Conservation (phyloP, 2,888 invertebrate species). For the Germaria angustata region DNA sequence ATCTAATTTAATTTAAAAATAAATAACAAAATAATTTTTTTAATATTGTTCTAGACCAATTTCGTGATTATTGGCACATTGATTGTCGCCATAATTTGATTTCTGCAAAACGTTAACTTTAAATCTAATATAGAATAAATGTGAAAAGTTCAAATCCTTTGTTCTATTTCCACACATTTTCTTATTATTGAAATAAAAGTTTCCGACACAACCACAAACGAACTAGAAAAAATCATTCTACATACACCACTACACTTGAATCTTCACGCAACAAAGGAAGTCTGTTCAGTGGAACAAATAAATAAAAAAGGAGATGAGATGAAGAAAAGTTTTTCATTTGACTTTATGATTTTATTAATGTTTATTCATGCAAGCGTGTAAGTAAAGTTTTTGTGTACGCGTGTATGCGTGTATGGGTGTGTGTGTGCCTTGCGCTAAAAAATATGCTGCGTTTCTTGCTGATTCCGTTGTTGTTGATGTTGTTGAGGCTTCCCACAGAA, state of each 20-base stretch:
- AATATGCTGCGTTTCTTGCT: not conserved
- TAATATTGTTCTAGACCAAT: too few species aligned
- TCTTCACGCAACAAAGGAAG: not conserved
- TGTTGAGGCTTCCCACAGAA: not conserved
- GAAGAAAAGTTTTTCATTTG: constrained; percentile 27
- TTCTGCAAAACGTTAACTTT: not conserved
- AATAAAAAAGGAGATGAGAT: not conserved
- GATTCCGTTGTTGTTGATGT: not conserved
- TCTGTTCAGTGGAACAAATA: not conserved
- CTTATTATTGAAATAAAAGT: not conserved
- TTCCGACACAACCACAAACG: constrained; percentile 1
- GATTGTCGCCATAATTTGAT: not conserved
- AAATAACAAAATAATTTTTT: too few species aligned
- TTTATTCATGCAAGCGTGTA: constrained; percentile 27
- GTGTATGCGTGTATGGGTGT: not conserved
- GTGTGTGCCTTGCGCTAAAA: not conserved
- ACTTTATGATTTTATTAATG: constrained; percentile 45
- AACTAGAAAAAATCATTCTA: not conserved
- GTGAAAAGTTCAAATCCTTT: not conserved
- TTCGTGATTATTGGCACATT: too few species aligned
- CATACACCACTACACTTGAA: not conserved
- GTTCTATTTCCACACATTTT: not conserved
- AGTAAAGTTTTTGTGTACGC: not conserved
- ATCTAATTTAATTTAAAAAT: too few species aligned
- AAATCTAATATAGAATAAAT: not conserved